phyloP scores from a whole-genome alignment of 2,797 vertebrate species.

The Myotis planiceps region DNA sequence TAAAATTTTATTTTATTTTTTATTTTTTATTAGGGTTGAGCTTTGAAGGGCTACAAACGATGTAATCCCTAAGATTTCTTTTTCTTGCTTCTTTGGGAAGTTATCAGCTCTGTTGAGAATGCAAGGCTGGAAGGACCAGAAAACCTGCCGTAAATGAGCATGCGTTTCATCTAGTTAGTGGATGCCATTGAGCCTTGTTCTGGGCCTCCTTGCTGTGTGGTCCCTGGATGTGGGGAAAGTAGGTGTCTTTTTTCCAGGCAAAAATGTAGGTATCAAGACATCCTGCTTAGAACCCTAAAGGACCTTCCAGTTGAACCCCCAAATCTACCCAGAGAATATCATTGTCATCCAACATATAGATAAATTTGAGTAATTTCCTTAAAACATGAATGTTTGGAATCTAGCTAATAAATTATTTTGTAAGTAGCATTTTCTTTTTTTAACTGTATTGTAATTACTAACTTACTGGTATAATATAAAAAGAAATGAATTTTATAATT shows the following conservation, averaged over 20 bases:
- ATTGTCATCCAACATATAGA: not conserved
- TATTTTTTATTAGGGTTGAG: not conserved
- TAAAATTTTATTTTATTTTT: no score
- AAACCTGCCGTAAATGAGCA: not conserved
- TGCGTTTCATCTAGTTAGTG: not conserved
- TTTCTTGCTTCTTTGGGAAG: not conserved
- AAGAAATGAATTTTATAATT: constrained; percentile 50
- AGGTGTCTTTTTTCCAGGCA: not conserved
- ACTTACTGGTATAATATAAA: not conserved
- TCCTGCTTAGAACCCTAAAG: not conserved
- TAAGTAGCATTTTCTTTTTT: not conserved
- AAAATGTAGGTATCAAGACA: not conserved
- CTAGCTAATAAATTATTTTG: constrained; percentile 48
- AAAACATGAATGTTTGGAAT: constrained; percentile 25
- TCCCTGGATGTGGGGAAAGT: not conserved
- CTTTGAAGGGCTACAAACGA: not conserved
- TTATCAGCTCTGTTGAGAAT: not conserved
- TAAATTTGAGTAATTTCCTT: constrained; percentile 15
- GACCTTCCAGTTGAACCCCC: not conserved
- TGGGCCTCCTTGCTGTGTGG: not conserved
- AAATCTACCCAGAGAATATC: not conserved
- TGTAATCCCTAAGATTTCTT: not conserved
- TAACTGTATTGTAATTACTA: constrained; percentile 17
- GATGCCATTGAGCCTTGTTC: not conserved
- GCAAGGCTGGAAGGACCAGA: not conserved